Evolutionary conservation across 2,797 vertebrate genomes (phyloP).

Genomic region (Okamejei kenojei): DNA sequence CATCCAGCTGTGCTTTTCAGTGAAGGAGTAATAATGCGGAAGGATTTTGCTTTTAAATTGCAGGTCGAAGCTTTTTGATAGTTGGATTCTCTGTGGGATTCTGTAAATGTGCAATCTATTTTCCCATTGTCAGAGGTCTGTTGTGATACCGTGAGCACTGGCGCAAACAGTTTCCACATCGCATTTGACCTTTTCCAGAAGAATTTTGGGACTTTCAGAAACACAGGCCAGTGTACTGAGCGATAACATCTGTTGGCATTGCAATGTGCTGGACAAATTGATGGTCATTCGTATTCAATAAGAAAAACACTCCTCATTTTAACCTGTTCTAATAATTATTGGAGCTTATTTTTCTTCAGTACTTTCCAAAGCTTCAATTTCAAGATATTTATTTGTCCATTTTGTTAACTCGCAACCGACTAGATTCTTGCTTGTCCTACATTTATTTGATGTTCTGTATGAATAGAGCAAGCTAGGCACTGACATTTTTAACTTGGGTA

Average conservation of each 20-base stretch:
- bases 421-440: neutral
- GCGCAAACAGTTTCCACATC: neutral
- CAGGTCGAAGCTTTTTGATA: neutral
- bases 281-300: neutral
- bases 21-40: too few relatives aligned
- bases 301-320: neutral
- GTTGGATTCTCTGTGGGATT: neutral
- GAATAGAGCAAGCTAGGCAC: neutral
- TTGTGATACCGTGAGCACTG: neutral
- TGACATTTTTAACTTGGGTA: constrained; percentile 34
- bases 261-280: neutral
- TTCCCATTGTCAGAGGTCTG: neutral
- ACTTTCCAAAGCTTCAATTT: neutral
- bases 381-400: neutral
- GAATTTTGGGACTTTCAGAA: neutral
- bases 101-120: neutral
- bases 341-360: neutral
- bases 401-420: neutral
- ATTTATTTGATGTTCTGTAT: neutral
- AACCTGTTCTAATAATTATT: neutral
- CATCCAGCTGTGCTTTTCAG: neutral
- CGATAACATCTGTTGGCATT: neutral
- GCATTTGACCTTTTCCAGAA: constrained; percentile 21
- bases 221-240: neutral
- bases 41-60: neutral